phyloP scores from a whole-genome alignment of 2,797 vertebrate genomes.

The Scyliorhinus canicula region DNA sequence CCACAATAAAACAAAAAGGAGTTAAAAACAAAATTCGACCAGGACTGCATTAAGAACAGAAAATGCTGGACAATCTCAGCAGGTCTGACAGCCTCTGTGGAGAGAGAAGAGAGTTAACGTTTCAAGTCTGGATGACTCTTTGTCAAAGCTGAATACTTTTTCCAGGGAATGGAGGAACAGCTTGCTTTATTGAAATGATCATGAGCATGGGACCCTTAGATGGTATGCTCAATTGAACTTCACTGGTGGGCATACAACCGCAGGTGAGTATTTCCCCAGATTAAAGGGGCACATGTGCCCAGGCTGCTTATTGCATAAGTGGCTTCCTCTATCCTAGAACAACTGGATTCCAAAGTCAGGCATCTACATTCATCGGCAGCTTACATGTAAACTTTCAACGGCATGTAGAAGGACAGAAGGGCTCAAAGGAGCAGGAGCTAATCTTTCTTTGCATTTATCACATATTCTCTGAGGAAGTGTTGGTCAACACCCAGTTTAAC shows the following conservation, averaged over 20 bases:
- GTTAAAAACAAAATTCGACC: neutral
- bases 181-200: neutral
- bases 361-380: neutral
- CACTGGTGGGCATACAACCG: neutral
- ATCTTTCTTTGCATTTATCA: conserved; percentile 72
- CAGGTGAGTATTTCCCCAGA: neutral
- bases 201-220: neutral
- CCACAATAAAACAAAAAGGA: no score
- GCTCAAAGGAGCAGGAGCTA: conserved; percentile 68
- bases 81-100: no score
- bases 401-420: conserved; percentile 39
- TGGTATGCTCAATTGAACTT: neutral
- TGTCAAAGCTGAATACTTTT: no score
- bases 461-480: conserved; percentile 74
- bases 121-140: no score
- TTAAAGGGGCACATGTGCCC: neutral
- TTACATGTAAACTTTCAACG: conserved; percentile 4
- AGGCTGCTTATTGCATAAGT: neutral
- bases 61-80: no score
- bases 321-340: neutral
- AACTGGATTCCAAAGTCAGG: no score
- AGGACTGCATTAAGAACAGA: neutral
- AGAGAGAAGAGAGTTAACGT: no score
- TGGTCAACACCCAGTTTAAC: conserved; percentile 78
- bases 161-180: neutral